Evolutionary conservation across 2,888 invertebrate genomes (phyloP).

Genomic region (Calliphora vomitoria): DNA sequence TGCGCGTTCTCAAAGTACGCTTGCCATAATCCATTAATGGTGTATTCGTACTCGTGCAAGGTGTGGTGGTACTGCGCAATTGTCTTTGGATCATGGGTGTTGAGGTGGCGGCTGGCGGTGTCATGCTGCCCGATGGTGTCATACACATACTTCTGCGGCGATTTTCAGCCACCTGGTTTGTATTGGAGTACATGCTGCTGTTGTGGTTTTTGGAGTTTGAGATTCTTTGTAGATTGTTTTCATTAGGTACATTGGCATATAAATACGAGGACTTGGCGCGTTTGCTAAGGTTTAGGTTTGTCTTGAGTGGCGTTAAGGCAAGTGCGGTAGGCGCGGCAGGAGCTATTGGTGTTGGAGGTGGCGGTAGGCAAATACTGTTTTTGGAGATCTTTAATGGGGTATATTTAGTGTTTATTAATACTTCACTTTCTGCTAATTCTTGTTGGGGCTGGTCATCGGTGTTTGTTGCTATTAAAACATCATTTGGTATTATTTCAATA

Average conservation of each 20-base stretch:
- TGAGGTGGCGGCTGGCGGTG: slow-evolving; percentile 53
- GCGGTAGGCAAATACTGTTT: slow-evolving; percentile 32
- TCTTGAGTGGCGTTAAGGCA: slow-evolving; percentile 25
- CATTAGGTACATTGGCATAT: slow-evolving; percentile 69
- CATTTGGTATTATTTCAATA: slow-evolving; percentile 72
- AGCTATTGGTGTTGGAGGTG: background rate
- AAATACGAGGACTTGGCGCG: slow-evolving; percentile 47
- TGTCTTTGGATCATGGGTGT: slow-evolving; percentile 79
- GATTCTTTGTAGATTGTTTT: slow-evolving; percentile 67
- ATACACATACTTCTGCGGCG: slow-evolving; percentile 61
- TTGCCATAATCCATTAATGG: slow-evolving; percentile 79
- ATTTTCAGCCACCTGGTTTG: slow-evolving; percentile 74
- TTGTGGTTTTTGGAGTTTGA: slow-evolving; percentile 52
- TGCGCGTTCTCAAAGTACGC: slow-evolving; percentile 82
- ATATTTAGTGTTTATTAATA: slow-evolving; percentile 7
- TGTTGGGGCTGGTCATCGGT: slow-evolving; percentile 1
- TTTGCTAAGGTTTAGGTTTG: slow-evolving; percentile 34
- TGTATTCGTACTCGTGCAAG: slow-evolving; percentile 39
- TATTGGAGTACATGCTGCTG: slow-evolving; percentile 10
- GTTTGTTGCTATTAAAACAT: slow-evolving; percentile 23
- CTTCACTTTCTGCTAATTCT: background rate
- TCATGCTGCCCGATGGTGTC: slow-evolving; percentile 48
- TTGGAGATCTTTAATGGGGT: slow-evolving; percentile 1
- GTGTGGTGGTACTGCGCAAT: slow-evolving; percentile 80
- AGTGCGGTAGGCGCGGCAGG: slow-evolving; percentile 13